These are phyloP conservation scores for Synergus umbraculus DNA, from an alignment of 2,888 invertebrate species.

Conservation along the genomic window DNA sequence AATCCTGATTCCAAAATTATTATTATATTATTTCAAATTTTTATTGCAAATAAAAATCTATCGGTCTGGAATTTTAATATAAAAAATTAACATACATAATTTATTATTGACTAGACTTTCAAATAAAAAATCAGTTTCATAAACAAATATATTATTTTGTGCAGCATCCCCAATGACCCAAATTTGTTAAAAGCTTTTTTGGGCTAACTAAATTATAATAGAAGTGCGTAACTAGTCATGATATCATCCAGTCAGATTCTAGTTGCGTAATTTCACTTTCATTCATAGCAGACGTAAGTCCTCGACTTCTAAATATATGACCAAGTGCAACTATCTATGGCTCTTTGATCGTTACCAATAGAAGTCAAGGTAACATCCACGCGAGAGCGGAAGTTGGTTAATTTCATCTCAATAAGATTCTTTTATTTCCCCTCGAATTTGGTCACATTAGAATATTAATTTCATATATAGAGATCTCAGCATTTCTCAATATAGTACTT, in stretches of 20 bases:
- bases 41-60: not conserved
- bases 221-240: slow-evolving; percentile 47
- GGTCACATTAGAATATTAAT: not conserved
- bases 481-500: too few species aligned
- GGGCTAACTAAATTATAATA: not conserved
- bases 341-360: slow-evolving; percentile 8
- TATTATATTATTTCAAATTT: not conserved
- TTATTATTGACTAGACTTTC: too few species aligned
- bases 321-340: slow-evolving; percentile 31
- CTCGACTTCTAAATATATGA: slow-evolving; percentile 39
- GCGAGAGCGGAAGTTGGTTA: slow-evolving; percentile 51
- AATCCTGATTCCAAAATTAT: not conserved
- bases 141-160: not conserved
- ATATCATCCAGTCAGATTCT: slow-evolving; percentile 52
- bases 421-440: not conserved
- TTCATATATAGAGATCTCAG: too few species aligned
- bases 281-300: slow-evolving; percentile 53
- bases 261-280: slow-evolving; percentile 60
- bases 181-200: not conserved
- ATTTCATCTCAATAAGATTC: slow-evolving; percentile 53
- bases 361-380: slow-evolving; percentile 42
- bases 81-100: too few species aligned
- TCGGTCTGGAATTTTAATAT: too few species aligned
- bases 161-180: not conserved
- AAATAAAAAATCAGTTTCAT: not conserved